A percentile compares a stretch with the other conserved stretches of the same genome.
These are phyloP conservation scores for Acleris literana DNA, from an alignment of 2,888 invertebrate genomes.

Conservation along the genomic window DNA sequence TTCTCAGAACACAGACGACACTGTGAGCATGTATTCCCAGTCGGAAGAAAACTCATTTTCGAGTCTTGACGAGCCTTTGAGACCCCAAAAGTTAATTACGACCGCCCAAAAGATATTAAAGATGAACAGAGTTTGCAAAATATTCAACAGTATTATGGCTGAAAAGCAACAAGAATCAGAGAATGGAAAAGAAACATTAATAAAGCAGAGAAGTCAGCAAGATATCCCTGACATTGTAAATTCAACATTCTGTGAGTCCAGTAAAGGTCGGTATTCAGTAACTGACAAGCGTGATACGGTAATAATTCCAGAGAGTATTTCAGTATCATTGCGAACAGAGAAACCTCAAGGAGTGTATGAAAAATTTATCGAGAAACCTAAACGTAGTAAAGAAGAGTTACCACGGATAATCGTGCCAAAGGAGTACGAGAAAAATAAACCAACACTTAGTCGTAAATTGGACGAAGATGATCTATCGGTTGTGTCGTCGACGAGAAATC, in stretches of 20 bases:
- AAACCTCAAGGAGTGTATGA: slow-evolving; percentile 45
- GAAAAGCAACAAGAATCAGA: slow-evolving; percentile 43
- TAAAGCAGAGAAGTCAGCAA: slow-evolving; percentile 51
- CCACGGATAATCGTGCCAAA: background rate
- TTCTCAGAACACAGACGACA: slow-evolving; percentile 42
- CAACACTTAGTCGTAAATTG: slow-evolving; percentile 47
- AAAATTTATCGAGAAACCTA: slow-evolving; percentile 11
- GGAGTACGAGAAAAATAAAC: slow-evolving; percentile 44
- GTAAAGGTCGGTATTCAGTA: slow-evolving; percentile 52
- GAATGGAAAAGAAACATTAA: slow-evolving; percentile 27
- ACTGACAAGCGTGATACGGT: slow-evolving; percentile 60
- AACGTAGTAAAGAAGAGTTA: slow-evolving; percentile 35
- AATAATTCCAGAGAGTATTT: slow-evolving; percentile 70
- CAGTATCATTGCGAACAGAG: slow-evolving; percentile 67
- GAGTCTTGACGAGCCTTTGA: slow-evolving; percentile 36
- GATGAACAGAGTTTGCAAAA: slow-evolving; percentile 66
- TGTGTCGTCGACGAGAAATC: slow-evolving; percentile 60
- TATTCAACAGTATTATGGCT: slow-evolving; percentile 51
- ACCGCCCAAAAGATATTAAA: slow-evolving; percentile 59
- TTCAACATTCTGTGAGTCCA: slow-evolving; percentile 67
- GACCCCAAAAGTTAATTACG: slow-evolving; percentile 55
- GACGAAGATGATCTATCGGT: slow-evolving; percentile 54
- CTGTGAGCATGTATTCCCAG: slow-evolving; percentile 38
- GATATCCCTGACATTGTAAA: slow-evolving; percentile 77
- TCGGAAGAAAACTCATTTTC: slow-evolving; percentile 35